Evolutionary conservation across 2,113 vertebrate genomes (phyloP).

Genomic region (Paradisaea rubra): DNA sequence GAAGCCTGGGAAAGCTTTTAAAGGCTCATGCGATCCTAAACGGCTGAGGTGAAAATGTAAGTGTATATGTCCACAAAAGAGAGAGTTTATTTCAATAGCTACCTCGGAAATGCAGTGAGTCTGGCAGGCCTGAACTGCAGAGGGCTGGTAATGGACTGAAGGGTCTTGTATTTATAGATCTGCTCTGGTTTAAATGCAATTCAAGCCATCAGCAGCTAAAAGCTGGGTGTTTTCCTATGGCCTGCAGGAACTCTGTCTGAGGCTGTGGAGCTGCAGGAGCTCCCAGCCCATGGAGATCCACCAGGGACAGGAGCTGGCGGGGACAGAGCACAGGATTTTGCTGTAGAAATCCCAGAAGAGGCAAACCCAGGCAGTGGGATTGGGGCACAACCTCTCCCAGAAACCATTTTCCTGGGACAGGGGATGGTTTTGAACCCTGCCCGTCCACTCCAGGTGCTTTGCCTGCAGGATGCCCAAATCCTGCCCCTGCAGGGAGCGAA

Average conservation of each 20-base stretch:
- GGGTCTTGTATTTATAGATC: neutral
- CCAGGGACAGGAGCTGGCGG: neutral
- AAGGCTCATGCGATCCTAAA: neutral
- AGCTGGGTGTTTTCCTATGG: neutral
- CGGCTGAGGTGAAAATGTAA: neutral
- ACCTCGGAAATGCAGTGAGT: neutral
- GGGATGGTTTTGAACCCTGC: neutral
- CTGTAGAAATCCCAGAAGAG: neutral
- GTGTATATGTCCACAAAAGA: neutral
- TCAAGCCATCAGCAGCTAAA: neutral
- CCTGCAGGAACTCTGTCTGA: neutral
- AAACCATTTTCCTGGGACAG: neutral
- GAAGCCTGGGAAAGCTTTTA: conserved; percentile 2
- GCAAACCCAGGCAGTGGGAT: rapidly evolving
- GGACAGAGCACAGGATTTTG: rapidly evolving
- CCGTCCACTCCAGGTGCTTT: neutral
- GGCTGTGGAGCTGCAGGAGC: neutral
- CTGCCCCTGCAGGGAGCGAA: rapidly evolving
- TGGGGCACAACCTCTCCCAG: neutral
- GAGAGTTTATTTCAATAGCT: neutral
- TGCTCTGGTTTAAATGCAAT: neutral
- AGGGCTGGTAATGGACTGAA: neutral
- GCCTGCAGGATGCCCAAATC: neutral
- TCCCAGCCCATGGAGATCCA: neutral
- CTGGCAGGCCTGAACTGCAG: neutral